Conservation (phyloP, 2,797 vertebrate species). For the Vespertilio murinus region DNA sequence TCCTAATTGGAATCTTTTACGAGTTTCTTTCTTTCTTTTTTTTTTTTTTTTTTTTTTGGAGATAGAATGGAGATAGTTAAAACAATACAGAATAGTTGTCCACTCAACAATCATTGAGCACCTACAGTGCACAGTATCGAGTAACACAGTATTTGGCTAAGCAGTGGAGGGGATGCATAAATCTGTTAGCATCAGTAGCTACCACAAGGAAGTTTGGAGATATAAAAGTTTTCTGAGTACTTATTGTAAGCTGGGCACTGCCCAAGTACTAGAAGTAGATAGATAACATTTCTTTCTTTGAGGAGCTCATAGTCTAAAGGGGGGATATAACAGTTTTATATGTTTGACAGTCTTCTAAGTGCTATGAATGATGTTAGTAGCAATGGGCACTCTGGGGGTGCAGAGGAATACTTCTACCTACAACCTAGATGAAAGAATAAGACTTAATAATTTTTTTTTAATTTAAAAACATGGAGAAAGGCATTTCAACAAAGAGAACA, state of each 20-base stretch:
- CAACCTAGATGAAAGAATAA: not conserved
- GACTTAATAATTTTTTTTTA: not conserved
- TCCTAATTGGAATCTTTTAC: conserved; percentile 10
- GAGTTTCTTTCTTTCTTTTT: not conserved
- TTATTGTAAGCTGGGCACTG: not conserved
- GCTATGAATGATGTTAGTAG: not conserved
- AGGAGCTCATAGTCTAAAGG: not conserved
- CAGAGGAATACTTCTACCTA: not conserved
- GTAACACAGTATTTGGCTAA: not conserved
- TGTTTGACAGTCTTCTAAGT: not conserved
- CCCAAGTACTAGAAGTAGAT: not conserved
- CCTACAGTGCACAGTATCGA: not conserved
- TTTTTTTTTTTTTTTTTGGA: not conserved
- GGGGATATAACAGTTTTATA: not conserved
- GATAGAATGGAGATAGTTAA: not conserved
- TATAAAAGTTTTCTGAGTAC: not conserved
- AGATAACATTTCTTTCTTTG: not conserved
- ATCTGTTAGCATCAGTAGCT: not conserved
- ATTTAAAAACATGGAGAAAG: not conserved
- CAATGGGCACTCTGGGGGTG: not conserved
- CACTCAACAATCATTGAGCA: not conserved
- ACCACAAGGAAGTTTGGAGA: not conserved
- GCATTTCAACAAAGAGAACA: not conserved
- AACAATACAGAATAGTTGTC: not conserved
- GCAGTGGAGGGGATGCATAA: not conserved